Conservation (phyloP, 2,888 invertebrate genomes). For the Pristionchus entomophagus region DNA sequence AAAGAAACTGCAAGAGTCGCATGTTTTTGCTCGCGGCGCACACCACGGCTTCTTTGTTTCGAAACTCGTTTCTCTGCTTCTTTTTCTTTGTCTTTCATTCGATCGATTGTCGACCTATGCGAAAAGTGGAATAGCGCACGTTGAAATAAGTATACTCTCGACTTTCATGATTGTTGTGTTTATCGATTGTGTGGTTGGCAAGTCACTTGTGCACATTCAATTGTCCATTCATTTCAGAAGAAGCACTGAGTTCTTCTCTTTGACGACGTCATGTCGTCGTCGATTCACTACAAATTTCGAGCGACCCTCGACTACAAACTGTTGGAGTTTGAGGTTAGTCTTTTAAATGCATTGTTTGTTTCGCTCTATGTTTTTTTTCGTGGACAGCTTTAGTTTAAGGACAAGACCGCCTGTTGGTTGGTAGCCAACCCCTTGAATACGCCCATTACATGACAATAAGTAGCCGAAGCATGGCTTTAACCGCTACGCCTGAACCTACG, state of each 20-base stretch:
- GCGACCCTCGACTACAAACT: conserved; percentile 95
- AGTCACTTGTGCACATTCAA: neutral
- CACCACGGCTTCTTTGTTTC: conserved; percentile 26
- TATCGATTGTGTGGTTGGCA: neutral
- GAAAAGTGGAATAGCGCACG: neutral
- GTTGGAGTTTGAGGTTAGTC: conserved; percentile 80
- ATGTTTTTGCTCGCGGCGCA: neutral
- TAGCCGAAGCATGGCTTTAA: no score
- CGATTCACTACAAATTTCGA: conserved; percentile 98
- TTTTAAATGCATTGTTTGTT: neutral
- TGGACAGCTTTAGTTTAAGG: conserved; percentile 79
- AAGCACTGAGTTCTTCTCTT: neutral
- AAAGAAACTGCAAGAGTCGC: neutral
- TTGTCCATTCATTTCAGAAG: neutral
- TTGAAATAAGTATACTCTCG: neutral
- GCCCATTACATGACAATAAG: no score
- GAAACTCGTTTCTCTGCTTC: conserved; percentile 5
- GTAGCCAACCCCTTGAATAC: no score
- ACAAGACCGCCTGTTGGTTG: no score
- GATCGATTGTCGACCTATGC: neutral
- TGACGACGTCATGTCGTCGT: conserved; percentile 79
- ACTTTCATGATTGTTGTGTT: neutral
- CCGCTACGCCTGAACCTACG: no score
- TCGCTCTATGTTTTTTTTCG: neutral
- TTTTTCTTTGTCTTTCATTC: neutral